Evolutionary conservation across 2,113 vertebrate genomes (phyloP), one percentile per base, ranked within the genome.

Genomic region (Prunella fulvescens): DNA sequence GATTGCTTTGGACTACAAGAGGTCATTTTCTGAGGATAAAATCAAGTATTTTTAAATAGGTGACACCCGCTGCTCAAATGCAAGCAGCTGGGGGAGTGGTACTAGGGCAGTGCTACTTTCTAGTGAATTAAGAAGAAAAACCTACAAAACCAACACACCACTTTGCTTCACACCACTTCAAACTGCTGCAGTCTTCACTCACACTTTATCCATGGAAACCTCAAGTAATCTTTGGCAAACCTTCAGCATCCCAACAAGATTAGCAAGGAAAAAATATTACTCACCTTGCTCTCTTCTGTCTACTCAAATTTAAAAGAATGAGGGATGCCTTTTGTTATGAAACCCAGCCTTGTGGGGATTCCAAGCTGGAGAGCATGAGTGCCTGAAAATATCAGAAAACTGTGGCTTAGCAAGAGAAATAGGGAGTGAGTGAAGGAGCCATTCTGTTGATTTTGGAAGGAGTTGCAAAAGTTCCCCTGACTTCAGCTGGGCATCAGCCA

Each of bases 361-460:
- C 85, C 88, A 88, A 92, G 44, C 39, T 81, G 76, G 84, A 86
- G 60, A 88, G 48, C n/a, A 80, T 0, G 0, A 83, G 37, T 57
- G 56, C 48, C 85, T 81, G 82, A 90, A 95, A 90, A 61, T 33
- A 78, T 48, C 48, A 92, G 47, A 96, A 93, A 94, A 86, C 44
- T 64, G 71, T 50, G 61, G 33, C 69, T 88, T 94, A 94, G 72
- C 73, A 90, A 77, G 44, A 92, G 61, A 92, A 93, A 88, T 39
- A 81, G 15, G 42, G 79, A 88, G 65, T n/a, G 53, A 95, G 40
- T 2, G 1, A 74, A 94, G 40, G 72, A 95, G 61, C 51, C 64
- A 78, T 88, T 81, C 79, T 92, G 88, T 90, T 96, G 76, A 66
- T 88, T 93, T 92, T 88, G 90, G 85, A 94, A 93, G 67, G 60